Evolutionary conservation across 2,888 invertebrate genomes (phyloP), one percentile per base, ranked within the genome.

Genomic region (Willowsia nigromaculata): DNA sequence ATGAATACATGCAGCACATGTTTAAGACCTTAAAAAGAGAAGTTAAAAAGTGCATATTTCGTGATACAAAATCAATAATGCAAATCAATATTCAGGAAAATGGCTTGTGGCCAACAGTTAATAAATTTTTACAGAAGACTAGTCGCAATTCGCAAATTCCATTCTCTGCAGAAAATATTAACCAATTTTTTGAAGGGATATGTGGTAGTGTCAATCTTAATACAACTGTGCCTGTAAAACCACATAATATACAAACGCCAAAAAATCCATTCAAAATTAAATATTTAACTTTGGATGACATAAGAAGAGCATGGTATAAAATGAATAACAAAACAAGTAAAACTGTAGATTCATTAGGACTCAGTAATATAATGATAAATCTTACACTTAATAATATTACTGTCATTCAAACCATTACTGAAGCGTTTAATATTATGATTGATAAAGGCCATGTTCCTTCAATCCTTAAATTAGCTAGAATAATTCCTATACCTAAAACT

Each of bases 401-500:
- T 50, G 5, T 74, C 25, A 22, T 37, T 1, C 0, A 11, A 6
- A 18, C 4, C 0, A 25, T 78, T 4, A 13, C 18, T 25, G 11
- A 30, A 0, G 1, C 83, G 5, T 76, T 76, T 37, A 88, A 84
- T 50, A 0, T 1, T 3, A n/a, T 15, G 3, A 71, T 81, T 25
- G 11, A 9, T 11, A 18, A 27, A 6, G n/a, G 13, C 9, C 1
- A n/a, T 11, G 85, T 90, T 0, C 90, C 90, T 18, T 0, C 0
- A 6, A 33, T 2, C 0, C 7, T 90, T 15, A 90, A 83, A 37
- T 5, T 50, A 1, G 83, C 88, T n/a, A 83, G 74, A 78, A 82
- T 90, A 13, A 76, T 90, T 30, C 53, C 88, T n/a, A 25, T 88
- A 13, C 82, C 88, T 2, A 90, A 90, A 85, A 40, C n/a, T 0